These are phyloP conservation scores for Heliothis peltigera DNA, from an alignment of 2,888 invertebrate genomes.

Conservation along the genomic window DNA sequence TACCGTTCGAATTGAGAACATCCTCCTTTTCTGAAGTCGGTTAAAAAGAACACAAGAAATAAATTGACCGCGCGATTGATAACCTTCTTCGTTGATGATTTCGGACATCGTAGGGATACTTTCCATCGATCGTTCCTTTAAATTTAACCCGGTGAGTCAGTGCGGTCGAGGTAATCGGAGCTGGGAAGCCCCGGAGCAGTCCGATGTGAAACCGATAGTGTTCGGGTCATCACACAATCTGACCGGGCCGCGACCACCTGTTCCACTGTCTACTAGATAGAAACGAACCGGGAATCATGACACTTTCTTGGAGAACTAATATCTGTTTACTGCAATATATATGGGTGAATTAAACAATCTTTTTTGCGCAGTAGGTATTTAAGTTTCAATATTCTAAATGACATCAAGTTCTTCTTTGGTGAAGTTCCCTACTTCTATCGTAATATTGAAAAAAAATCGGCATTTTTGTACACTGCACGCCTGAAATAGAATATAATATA, in stretches of 20 bases:
- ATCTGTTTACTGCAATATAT: no score
- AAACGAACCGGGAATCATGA: slow-evolving; percentile 6
- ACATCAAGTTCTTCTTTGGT: no score
- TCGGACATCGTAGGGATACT: slow-evolving; percentile 26
- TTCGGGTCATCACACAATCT: slow-evolving; percentile 63
- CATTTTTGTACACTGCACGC: no score
- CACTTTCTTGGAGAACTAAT: not conserved
- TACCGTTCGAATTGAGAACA: no score
- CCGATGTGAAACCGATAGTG: slow-evolving; percentile 68
- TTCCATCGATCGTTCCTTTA: slow-evolving; percentile 50
- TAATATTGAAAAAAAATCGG: no score
- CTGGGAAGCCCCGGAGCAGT: slow-evolving; percentile 68
- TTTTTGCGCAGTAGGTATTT: no score
- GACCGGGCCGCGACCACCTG: slow-evolving; percentile 59
- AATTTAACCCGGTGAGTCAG: slow-evolving; percentile 64
- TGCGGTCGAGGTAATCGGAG: slow-evolving; percentile 67
- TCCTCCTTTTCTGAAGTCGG: no score
- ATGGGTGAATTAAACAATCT: no score
- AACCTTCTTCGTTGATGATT: not conserved
- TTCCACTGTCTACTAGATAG: slow-evolving; percentile 25
- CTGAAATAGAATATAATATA: no score
- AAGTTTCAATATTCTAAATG: no score
- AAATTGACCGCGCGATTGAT: not conserved
- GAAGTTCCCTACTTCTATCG: no score
- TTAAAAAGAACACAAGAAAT: not conserved